A percentile compares a stretch with the other conserved stretches of the same genome.
Conservation (phyloP, 2,797 vertebrate genomes). For the Trematomus bernacchii region DNA sequence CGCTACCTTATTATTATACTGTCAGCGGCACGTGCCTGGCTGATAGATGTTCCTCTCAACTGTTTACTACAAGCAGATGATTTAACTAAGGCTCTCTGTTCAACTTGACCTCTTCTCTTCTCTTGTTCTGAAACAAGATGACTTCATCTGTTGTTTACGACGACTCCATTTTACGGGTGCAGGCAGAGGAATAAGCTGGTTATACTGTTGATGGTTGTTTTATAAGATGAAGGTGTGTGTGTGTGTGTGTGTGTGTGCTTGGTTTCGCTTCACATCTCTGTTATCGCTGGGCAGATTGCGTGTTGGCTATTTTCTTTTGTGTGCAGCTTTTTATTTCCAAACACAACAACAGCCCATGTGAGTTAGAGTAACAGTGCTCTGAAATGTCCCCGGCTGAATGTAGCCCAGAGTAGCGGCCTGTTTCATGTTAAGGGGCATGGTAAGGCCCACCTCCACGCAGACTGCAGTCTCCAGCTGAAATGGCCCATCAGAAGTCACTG, state of each 20-base stretch:
- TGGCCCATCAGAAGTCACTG: slow-evolving; percentile 83
- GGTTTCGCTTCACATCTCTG: slow-evolving; percentile 9
- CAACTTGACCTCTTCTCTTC: slow-evolving; percentile 75
- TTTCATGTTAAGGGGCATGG: slow-evolving; percentile 71
- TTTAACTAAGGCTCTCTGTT: slow-evolving; percentile 80
- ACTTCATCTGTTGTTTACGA: slow-evolving; percentile 81
- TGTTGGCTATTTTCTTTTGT: slow-evolving; percentile 47
- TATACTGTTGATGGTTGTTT: slow-evolving; percentile 32
- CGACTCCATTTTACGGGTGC: slow-evolving; percentile 75
- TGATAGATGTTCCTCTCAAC: slow-evolving; percentile 84
- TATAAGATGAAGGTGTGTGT: slow-evolving; percentile 38
- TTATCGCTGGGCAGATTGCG: slow-evolving; percentile 33
- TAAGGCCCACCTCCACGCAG: slow-evolving; percentile 65
- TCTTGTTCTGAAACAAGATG: slow-evolving; percentile 73
- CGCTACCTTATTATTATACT: slow-evolving; percentile 83
- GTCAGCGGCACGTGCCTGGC: slow-evolving; percentile 82
- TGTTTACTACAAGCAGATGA: slow-evolving; percentile 85
- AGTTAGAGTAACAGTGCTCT: slow-evolving; percentile 50
- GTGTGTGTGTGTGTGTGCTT: slow-evolving; percentile 7
- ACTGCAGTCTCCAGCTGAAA: slow-evolving; percentile 77
- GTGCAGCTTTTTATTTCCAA: slow-evolving; percentile 52
- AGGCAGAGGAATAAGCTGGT: slow-evolving; percentile 45
- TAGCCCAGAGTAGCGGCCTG: slow-evolving; percentile 71
- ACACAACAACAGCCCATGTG: slow-evolving; percentile 48
- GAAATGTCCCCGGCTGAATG: slow-evolving; percentile 40